Percentiles rank a stretch among this genome's conserved stretches.
These are phyloP conservation scores for Brachionichthys hirsutus DNA, from an alignment of 2,113 vertebrate species.

Conservation along the genomic window DNA sequence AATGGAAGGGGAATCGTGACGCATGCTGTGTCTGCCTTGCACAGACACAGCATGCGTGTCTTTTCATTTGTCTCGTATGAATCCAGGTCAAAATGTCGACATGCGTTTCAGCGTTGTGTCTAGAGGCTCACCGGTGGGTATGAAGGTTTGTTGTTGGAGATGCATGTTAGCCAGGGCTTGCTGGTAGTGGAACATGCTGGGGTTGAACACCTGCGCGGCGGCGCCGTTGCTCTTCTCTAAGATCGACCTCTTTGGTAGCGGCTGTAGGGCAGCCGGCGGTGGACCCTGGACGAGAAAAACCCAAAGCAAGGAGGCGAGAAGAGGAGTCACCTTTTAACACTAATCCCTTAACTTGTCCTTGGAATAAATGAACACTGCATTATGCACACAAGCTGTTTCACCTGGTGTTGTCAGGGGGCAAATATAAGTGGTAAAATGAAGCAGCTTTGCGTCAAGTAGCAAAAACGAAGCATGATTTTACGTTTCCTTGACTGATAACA, in stretches of 20 bases:
- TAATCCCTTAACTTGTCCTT: neutral
- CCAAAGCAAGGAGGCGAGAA: neutral
- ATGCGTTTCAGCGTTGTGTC: neutral
- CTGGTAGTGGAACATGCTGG: constrained; percentile 96
- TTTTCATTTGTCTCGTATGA: neutral
- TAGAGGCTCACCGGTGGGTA: constrained; percentile 87
- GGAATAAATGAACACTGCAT: neutral
- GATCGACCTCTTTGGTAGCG: constrained; percentile 91
- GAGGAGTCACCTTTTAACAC: neutral
- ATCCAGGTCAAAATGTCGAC: neutral
- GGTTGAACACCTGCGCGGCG: constrained; percentile 87
- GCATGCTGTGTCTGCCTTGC: neutral
- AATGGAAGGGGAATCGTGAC: neutral
- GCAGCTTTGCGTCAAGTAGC: too few species aligned
- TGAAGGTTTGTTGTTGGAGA: constrained; percentile 89
- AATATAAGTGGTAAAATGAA: constrained; percentile 7
- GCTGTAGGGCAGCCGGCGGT: constrained; percentile 83
- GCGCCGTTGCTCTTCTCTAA: constrained; percentile 94
- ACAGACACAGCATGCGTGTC: constrained; percentile 12
- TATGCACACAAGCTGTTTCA: neutral
- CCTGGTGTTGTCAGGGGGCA: neutral
- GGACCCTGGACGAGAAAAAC: constrained; percentile 64
- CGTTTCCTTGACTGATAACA: too few species aligned
- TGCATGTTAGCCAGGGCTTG: constrained; percentile 96
- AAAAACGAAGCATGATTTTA: neutral